These are phyloP conservation scores for Agriopis aurantiaria DNA, from an alignment of 2,888 invertebrate genomes.

Conservation along the genomic window DNA sequence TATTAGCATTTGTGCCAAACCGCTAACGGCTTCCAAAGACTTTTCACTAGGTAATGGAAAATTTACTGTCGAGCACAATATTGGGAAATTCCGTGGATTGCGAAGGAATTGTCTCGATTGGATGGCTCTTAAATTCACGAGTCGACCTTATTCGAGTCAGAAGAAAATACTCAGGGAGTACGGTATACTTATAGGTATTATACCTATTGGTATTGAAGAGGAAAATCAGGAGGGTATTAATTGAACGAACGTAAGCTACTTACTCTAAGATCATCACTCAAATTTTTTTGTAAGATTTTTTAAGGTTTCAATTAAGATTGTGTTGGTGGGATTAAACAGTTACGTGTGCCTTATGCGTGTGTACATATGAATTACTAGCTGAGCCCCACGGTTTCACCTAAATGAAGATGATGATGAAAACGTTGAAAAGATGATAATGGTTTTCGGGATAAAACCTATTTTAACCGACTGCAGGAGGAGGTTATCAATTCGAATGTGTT, in stretches of 20 bases:
- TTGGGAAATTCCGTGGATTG: conserved; percentile 59
- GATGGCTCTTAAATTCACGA: conserved; percentile 47
- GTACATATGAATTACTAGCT: too few relatives aligned
- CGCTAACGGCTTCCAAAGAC: conserved; percentile 37
- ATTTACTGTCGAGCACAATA: conserved; percentile 60
- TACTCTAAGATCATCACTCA: conserved; percentile 13
- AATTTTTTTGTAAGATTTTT: neutral
- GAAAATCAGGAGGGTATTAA: conserved; percentile 19
- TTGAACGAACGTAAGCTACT: conserved; percentile 25
- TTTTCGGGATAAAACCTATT: too few relatives aligned
- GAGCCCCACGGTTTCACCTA: too few relatives aligned
- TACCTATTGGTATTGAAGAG: conserved; percentile 18
- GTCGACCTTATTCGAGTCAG: conserved; percentile 46
- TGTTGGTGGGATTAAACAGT: neutral
- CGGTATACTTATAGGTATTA: conserved; percentile 1
- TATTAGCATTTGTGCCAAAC: conserved; percentile 22
- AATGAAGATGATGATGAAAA: too few relatives aligned
- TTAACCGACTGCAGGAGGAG: too few relatives aligned
- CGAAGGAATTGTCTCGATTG: conserved; percentile 52
- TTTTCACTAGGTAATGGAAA: conserved; percentile 56
- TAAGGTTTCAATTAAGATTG: neutral
- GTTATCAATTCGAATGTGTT: too few relatives aligned
- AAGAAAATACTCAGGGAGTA: conserved; percentile 16
- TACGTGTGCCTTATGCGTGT: neutral
- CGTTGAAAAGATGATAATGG: too few relatives aligned